Evolutionary conservation across 1,140 invertebrate genomes (phyloP), one percentile per base, ranked within the genome.

Genomic region (Temnothorax longispinosus): DNA sequence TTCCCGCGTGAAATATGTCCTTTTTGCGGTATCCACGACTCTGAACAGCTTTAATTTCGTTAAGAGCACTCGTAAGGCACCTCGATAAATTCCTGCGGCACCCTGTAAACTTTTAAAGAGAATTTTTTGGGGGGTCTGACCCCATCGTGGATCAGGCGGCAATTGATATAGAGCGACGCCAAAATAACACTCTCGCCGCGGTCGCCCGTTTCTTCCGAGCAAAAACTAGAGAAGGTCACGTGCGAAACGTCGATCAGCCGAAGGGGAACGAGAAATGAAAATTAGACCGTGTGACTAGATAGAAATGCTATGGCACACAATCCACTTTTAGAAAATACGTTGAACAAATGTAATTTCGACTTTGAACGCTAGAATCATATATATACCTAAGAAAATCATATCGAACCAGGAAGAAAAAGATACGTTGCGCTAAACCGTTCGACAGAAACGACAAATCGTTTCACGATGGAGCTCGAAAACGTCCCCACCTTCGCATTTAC

Each of bases 21-120:
- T 13, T n/a, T 84, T 84, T 84, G 38, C 47, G 18, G 41, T 74
- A 74, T n/a, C 54, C 50, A 47, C 47, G 35, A n/a, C 35, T 56
- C 56, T n/a, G 87, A 89, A 85, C 85, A 88, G 85, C 35, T 90
- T 90, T 90, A 90, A 90, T 90, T 90, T 89, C 71, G 88, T 89
- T 89, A 90, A 90, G 88, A 90, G 88, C 89, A 90, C 78, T 90
- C 77, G 85, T 38, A 72, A 82, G 85, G 56, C 71, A 50, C 52
- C 85, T 38, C 88, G 50, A 89, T 90, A 90, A 90, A 90, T 90
- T 90, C 50, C 88, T 81, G 76, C 60, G 87, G 81, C 58, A 81
- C 35, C 58, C 50, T 74, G 88, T 84, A 69, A 90, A 90, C 88
- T 90, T 90, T 90, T 86, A 89, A 89, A 86, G 52, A 41, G 77